These are phyloP conservation scores for Fistularia tabacaria DNA, from an alignment of 2,797 vertebrate genomes.

Conservation along the genomic window DNA sequence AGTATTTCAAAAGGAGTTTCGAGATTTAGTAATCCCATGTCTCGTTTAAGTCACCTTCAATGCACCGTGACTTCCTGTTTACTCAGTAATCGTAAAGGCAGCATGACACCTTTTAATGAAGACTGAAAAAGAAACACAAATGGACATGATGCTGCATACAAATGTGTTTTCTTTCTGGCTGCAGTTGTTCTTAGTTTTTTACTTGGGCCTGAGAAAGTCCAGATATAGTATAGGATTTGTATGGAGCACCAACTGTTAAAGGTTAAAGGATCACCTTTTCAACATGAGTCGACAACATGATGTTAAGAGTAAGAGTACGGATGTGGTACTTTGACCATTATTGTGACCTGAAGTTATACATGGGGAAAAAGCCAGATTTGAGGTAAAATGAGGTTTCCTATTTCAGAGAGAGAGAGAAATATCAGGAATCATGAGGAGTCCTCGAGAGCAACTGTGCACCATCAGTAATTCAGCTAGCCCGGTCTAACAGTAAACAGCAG, in stretches of 20 bases:
- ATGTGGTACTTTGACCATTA: neutral
- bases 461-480: conserved; percentile 29
- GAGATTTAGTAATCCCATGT: neutral
- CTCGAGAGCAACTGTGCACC: conserved; percentile 22
- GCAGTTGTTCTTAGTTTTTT: conserved; percentile 7
- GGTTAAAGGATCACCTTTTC: too few species aligned
- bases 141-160: conserved; percentile 19
- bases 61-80: conserved; percentile 6
- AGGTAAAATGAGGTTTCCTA: conserved; percentile 15
- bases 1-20: conserved; percentile 2
- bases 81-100: conserved; percentile 21
- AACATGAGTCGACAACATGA: conserved; percentile 4
- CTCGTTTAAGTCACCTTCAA: conserved; percentile 35
- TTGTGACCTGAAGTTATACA: conserved; percentile 21
- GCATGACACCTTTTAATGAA: conserved; percentile 12
- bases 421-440: conserved; percentile 21
- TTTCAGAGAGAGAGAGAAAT: conserved; percentile 4
- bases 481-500: conserved; percentile 18
- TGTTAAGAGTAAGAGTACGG: neutral
- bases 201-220: too few species aligned
- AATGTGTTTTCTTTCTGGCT: conserved; percentile 6
- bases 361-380: conserved; percentile 23
- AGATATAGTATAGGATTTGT: too few species aligned
- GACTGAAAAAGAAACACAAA: conserved; percentile 17
- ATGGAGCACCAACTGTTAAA: too few species aligned